Evolutionary conservation across 2,113 vertebrate species (phyloP), one percentile per base, ranked within the genome.

Genomic region (Atlantisia rogersi): DNA sequence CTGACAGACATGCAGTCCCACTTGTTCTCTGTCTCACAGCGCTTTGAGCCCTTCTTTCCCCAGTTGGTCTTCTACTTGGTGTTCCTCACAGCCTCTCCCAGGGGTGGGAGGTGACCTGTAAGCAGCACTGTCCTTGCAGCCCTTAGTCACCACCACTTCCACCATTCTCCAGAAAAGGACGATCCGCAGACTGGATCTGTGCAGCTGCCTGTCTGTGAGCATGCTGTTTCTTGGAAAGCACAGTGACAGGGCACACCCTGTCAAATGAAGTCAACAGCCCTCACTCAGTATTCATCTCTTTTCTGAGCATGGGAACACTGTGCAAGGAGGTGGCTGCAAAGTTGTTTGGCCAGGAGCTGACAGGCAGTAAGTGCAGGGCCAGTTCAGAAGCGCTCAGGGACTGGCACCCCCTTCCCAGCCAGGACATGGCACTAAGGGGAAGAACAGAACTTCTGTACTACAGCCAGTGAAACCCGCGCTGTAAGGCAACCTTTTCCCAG

Each of bases 321-420:
- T 70, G 58, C 50, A 50, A 82, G 39, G 53, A 40, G 52, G 16
- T 10, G 6, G 29, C 79, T 73, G 52, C 65, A 73, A 15, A 59
- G 26, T 2, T 26, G 12, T 26, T 50, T 28, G n/a, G 35, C 31
- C 63, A 8, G 55, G 19, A 40, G 29, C 42, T 46, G 48, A 28
- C 53, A 60, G n/a, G 25, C 55, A 16, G 29, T 12, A 39, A 60
- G 55, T 2, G 29, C 46, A 4, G 10, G 11, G 40, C 24, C 55
- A 16, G 3, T 10, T 32, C 14, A 25, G 35, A 80, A 77, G 39
- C 0, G 0, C 65, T 12, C 8, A 2, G 32, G 58, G 24, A 32
- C 28, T 37, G 40, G 26, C 18, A 5, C 75, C n/a, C 20, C 56
- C 58, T 74, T 69, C 62, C 63, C 59, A 46, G 53, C 48, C 59